phyloP scores from a whole-genome alignment of 2,113 vertebrate genomes.

The Cynoglossus semilaevis region DNA sequence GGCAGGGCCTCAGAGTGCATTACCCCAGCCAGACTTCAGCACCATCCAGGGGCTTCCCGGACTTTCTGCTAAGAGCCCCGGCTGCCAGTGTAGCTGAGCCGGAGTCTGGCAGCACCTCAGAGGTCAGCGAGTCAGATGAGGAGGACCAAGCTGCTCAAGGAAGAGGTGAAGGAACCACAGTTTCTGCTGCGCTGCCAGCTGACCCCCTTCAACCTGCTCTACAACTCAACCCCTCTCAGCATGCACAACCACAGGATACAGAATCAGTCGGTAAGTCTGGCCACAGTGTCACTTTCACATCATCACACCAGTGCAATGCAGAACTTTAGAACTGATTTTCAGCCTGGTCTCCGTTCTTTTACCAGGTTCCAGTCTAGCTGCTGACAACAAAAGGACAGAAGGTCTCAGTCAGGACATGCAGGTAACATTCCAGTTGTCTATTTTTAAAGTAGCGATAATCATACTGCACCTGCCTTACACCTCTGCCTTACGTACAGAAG shows the following conservation, averaged over 20 bases:
- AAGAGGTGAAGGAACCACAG: not conserved
- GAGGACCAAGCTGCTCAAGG: slow-evolving; percentile 45
- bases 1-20: slow-evolving; percentile 68
- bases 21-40: slow-evolving; percentile 80
- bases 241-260: slow-evolving; percentile 15
- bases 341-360: not conserved
- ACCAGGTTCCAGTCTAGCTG: slow-evolving; percentile 46
- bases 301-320: not conserved
- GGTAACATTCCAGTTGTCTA: slow-evolving; percentile 29
- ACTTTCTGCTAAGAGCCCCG: slow-evolving; percentile 40
- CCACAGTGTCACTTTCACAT: too few species aligned
- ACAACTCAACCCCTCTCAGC: not conserved
- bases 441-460: too few species aligned
- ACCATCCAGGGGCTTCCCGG: slow-evolving; percentile 65
- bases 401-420: slow-evolving; percentile 9
- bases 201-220: slow-evolving; percentile 9
- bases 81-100: slow-evolving; percentile 56
- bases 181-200: not conserved
- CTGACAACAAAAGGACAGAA: slow-evolving; percentile 12
- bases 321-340: not conserved
- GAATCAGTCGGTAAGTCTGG: slow-evolving; percentile 33
- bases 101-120: slow-evolving; percentile 67
- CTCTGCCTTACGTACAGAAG: too few species aligned
- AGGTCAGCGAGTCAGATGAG: slow-evolving; percentile 72
- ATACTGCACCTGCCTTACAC: too few species aligned